Evolutionary conservation across 2,113 vertebrate species (phyloP).

Genomic region (Thymallus thymallus): DNA sequence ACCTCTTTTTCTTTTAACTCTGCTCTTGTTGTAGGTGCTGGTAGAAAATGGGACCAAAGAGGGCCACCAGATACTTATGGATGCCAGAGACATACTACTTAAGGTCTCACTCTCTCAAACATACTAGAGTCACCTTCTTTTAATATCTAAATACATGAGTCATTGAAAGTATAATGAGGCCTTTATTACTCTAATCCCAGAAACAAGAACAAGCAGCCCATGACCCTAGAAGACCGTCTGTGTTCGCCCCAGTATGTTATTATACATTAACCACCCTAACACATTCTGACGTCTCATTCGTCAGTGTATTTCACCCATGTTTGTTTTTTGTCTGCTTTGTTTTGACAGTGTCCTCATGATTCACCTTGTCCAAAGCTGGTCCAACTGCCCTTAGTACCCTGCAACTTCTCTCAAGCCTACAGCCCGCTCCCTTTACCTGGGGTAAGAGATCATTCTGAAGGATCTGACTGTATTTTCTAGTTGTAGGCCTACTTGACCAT

Average conservation of each 20-base stretch:
- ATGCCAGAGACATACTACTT: slow-evolving; percentile 79
- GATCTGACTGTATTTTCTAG: neutral
- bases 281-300: neutral
- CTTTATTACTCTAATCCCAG: slow-evolving; percentile 47
- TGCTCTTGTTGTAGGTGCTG: slow-evolving; percentile 71
- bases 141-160: too few relatives aligned
- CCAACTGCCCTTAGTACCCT: slow-evolving; percentile 61
- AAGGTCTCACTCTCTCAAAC: neutral
- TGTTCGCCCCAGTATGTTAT: slow-evolving; percentile 83
- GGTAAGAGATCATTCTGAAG: neutral
- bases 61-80: slow-evolving; percentile 85
- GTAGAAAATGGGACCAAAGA: slow-evolving; percentile 88
- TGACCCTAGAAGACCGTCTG: slow-evolving; percentile 64
- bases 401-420: slow-evolving; percentile 83
- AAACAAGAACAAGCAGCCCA: slow-evolving; percentile 66
- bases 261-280: neutral
- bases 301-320: neutral
- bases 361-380: slow-evolving; percentile 80
- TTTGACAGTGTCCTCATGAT: slow-evolving; percentile 77
- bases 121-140: too few relatives aligned
- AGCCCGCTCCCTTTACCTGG: slow-evolving; percentile 60
- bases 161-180: neutral
- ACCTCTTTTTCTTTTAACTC: neutral
- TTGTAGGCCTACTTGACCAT: neutral
- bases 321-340: too few relatives aligned